Evolutionary conservation across 2,797 vertebrate species (phyloP).

Genomic region (Coilia nasus): DNA sequence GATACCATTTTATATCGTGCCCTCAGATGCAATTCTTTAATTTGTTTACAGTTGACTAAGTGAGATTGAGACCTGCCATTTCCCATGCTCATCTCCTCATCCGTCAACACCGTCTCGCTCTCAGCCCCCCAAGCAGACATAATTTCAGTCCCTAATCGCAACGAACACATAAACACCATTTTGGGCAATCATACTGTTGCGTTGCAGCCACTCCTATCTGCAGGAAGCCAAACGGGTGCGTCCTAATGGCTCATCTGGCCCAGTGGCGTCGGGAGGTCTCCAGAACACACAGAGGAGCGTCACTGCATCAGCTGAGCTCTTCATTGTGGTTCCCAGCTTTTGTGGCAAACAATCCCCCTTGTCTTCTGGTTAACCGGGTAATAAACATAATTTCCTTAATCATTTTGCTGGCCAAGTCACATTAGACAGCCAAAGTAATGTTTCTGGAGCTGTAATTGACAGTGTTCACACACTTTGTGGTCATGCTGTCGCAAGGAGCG

Average conservation of each 20-base stretch:
- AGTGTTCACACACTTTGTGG: background rate
- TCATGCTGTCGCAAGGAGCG: background rate
- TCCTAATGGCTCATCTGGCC: background rate
- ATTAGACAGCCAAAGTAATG: background rate
- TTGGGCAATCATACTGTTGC: background rate
- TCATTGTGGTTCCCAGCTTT: background rate
- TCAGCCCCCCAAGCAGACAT: background rate
- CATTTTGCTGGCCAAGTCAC: background rate
- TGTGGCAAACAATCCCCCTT: background rate
- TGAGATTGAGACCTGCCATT: background rate
- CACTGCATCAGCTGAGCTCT: background rate
- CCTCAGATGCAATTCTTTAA: background rate
- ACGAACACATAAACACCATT: constrained; percentile 5
- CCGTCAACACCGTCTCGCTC: background rate
- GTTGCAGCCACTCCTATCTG: background rate
- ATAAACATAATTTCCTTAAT: background rate
- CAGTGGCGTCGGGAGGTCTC: constrained; percentile 10
- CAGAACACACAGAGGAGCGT: background rate
- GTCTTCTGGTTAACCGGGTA: background rate
- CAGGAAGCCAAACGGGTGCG: constrained; percentile 8
- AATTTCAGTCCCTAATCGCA: background rate
- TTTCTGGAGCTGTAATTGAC: background rate
- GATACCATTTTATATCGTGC: background rate
- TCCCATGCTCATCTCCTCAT: background rate
- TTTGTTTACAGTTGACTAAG: background rate